Conservation (phyloP, 2,113 vertebrate genomes). For the Paradoxurus hermaphroditus region DNA sequence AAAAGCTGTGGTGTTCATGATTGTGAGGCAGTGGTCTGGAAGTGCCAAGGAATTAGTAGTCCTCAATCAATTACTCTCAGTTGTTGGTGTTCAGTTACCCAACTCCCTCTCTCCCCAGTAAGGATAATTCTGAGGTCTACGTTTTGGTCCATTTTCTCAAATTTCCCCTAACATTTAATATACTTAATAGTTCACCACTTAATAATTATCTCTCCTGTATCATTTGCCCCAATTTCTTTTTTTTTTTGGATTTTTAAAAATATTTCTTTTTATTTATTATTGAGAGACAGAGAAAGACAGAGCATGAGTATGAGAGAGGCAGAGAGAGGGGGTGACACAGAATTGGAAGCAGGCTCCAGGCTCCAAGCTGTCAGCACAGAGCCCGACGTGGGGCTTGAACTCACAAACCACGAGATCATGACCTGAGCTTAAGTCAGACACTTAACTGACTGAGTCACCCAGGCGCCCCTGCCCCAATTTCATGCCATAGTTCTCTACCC, state of each 20-base stretch:
- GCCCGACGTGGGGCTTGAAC: too few species aligned
- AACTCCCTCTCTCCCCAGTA: neutral
- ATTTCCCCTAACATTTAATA: neutral
- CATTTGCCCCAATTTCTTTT: neutral
- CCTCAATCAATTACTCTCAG: neutral
- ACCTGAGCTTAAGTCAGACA: too few species aligned
- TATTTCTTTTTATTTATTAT: too few species aligned
- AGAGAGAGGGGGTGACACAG: too few species aligned
- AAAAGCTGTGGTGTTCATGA: neutral
- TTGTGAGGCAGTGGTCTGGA: neutral
- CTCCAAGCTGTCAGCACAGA: too few species aligned
- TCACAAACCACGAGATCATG: too few species aligned
- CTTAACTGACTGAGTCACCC: too few species aligned
- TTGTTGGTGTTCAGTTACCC: neutral
- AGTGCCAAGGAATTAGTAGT: neutral
- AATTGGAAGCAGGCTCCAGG: too few species aligned
- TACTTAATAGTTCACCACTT: neutral
- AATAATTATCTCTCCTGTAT: neutral
- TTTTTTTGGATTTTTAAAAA: too few species aligned
- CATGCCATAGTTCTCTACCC: neutral
- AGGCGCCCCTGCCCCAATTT: neutral
- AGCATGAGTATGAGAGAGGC: too few species aligned
- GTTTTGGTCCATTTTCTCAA: neutral
- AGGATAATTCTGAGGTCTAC: neutral
- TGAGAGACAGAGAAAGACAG: too few species aligned